phyloP scores from a whole-genome alignment of 2,113 vertebrate species.

The Lontra canadensis region DNA sequence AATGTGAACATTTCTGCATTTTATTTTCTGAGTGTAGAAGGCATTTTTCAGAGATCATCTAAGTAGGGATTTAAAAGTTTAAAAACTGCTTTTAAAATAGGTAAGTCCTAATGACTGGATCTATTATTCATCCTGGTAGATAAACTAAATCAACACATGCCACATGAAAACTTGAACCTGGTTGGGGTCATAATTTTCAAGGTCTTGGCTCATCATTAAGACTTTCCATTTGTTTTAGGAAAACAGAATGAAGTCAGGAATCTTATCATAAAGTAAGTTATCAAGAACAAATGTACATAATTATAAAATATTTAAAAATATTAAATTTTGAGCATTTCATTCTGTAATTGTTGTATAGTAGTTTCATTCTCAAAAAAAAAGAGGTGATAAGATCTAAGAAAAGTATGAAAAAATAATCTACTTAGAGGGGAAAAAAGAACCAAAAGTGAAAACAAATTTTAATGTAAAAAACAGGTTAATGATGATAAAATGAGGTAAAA shows the following conservation, averaged over 20 bases:
- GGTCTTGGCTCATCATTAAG: slow-evolving; percentile 69
- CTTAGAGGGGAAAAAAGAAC: not conserved
- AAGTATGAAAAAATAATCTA: not conserved
- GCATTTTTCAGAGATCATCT: slow-evolving; percentile 81
- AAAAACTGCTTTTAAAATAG: slow-evolving; percentile 84
- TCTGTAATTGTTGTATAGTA: not conserved
- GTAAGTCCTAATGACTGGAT: slow-evolving; percentile 80
- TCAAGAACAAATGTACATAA: not conserved
- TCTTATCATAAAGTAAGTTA: slow-evolving; percentile 69
- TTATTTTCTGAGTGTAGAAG: slow-evolving; percentile 82
- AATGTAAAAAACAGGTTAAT: not conserved
- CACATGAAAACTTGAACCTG: slow-evolving; percentile 72
- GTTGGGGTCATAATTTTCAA: slow-evolving; percentile 75
- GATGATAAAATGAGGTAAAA: not conserved
- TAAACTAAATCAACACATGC: slow-evolving; percentile 80
- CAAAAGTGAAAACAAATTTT: not conserved
- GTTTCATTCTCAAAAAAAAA: not conserved
- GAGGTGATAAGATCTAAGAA: not conserved
- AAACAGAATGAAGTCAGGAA: slow-evolving; percentile 47
- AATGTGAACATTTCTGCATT: slow-evolving; percentile 86
- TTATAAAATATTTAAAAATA: not conserved
- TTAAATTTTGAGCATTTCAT: slow-evolving; percentile 8
- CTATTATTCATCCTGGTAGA: slow-evolving; percentile 80
- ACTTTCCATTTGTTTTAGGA: slow-evolving; percentile 53
- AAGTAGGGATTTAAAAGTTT: slow-evolving; percentile 84